Conservation (phyloP, 2,888 invertebrate species). For the Agrenia bidenticulata region DNA sequence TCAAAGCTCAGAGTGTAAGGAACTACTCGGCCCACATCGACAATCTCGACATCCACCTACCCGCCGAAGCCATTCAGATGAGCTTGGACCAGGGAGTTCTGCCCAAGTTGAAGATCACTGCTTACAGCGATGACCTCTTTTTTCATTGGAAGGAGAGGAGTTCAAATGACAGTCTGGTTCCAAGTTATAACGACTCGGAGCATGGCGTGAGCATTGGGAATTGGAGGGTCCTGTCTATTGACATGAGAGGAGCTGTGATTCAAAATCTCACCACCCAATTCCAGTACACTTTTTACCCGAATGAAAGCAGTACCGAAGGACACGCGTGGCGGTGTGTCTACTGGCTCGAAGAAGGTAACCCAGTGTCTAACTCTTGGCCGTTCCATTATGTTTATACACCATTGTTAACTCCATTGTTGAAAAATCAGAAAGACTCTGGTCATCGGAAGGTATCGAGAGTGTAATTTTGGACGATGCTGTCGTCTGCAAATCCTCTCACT, state of each 20-base stretch:
- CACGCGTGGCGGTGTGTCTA: constrained; percentile 53
- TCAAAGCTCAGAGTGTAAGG: background rate
- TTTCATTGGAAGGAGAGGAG: constrained; percentile 26
- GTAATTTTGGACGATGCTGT: constrained; percentile 45
- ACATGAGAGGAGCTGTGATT: constrained; percentile 33
- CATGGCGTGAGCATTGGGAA: background rate
- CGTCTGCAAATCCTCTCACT: constrained; percentile 55
- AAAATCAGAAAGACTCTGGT: constrained; percentile 53
- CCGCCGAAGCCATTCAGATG: constrained; percentile 33
- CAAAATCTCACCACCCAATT: constrained; percentile 52
- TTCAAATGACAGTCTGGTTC: background rate
- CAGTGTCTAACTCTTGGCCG: too few species aligned
- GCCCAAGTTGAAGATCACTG: constrained; percentile 35
- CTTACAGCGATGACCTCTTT: constrained; percentile 42
- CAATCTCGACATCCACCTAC: constrained; percentile 26
- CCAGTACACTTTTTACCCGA: constrained; percentile 49
- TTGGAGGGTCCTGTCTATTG: constrained; percentile 37
- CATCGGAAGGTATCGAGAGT: constrained; percentile 54
- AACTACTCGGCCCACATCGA: background rate
- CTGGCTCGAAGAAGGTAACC: constrained; percentile 54
- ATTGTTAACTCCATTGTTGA: background rate
- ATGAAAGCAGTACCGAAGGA: constrained; percentile 30
- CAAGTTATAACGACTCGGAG: background rate
- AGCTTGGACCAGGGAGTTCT: constrained; percentile 22
- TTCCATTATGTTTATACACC: background rate